Percentiles rank a stretch among this genome's conserved stretches.
Conservation (phyloP, 2,797 vertebrate genomes). For the Pristis pectinata region DNA sequence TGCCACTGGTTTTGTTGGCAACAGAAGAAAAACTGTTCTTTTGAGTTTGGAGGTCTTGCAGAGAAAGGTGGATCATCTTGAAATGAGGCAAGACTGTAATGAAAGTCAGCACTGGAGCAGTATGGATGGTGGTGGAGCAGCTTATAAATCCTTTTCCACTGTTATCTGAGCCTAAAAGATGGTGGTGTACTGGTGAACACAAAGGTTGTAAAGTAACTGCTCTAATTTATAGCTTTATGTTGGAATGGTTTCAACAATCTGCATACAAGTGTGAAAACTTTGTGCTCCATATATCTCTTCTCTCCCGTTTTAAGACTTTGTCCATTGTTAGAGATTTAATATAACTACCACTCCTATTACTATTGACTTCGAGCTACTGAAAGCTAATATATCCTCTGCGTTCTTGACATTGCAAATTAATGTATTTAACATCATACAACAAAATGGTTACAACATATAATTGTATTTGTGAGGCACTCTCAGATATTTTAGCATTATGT, state of each 20-base stretch:
- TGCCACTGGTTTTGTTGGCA: not conserved
- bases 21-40: not conserved
- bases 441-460: not conserved
- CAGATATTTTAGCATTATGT: not conserved
- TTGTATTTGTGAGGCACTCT: not conserved
- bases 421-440: not conserved
- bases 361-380: too few relatives aligned
- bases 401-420: not conserved
- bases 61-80: not conserved
- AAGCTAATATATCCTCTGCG: not conserved
- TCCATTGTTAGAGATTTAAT: too few relatives aligned
- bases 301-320: not conserved
- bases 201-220: not conserved
- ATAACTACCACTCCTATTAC: too few relatives aligned
- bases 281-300: not conserved
- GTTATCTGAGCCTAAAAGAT: not conserved
- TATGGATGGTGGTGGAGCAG: too few relatives aligned
- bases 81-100: not conserved
- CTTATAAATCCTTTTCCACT: not conserved
- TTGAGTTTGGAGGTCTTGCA: not conserved
- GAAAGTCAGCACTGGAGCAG: not conserved
- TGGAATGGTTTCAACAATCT: not conserved
- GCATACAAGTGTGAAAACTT: not conserved
- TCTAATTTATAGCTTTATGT: not conserved
- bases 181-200: not conserved